Conservation (phyloP, 2,113 vertebrate genomes). For the Mormyrus lacerda region DNA sequence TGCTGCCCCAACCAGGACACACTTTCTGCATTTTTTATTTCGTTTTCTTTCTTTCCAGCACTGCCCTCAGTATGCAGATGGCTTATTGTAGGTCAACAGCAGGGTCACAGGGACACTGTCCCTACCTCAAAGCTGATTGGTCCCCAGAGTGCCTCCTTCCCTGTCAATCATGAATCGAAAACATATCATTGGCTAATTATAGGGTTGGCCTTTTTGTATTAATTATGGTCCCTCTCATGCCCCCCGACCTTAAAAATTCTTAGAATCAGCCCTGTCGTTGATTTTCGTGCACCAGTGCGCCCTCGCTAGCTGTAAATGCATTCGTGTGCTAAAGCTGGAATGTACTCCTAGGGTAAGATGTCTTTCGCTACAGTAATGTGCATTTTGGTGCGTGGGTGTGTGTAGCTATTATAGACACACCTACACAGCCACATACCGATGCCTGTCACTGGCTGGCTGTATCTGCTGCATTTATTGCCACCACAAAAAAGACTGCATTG, state of each 20-base stretch:
- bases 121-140: background rate
- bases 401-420: background rate
- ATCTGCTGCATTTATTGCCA: background rate
- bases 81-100: no score
- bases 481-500: background rate
- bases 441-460: background rate
- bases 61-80: background rate
- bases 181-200: background rate
- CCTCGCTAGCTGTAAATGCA: background rate
- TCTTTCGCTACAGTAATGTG: background rate
- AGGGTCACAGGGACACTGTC: background rate
- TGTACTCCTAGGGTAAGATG: background rate
- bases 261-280: background rate
- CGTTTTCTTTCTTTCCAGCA: background rate
- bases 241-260: background rate
- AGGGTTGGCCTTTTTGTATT: background rate
- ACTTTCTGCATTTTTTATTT: background rate
- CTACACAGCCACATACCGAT: background rate
- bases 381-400: background rate
- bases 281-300: background rate
- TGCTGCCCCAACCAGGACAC: no score
- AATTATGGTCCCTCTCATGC: background rate
- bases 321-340: background rate
- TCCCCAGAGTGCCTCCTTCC: background rate
- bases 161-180: background rate